These are phyloP conservation scores for Lacanobia oleracea DNA, from an alignment of 2,888 invertebrate species.

Conservation along the genomic window DNA sequence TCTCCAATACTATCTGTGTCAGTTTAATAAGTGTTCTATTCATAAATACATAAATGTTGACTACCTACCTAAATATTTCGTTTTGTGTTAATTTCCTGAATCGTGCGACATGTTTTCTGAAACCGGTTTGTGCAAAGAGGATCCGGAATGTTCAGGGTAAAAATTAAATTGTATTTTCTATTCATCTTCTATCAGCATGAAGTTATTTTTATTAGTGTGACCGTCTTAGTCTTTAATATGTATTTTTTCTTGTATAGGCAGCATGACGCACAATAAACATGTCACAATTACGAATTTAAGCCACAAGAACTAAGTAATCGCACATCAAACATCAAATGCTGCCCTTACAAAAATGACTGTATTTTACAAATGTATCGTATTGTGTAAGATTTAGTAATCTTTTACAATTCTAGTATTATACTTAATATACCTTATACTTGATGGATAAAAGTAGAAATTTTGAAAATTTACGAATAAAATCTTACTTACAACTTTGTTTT, in stretches of 20 bases:
- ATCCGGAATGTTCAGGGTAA: slow-evolving; percentile 48
- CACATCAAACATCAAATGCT: slow-evolving; percentile 18
- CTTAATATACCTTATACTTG: slow-evolving; percentile 47
- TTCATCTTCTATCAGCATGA: slow-evolving; percentile 24
- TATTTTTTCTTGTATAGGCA: slow-evolving; percentile 28
- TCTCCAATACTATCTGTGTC: slow-evolving; percentile 10
- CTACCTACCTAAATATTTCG: neutral
- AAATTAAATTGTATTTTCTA: slow-evolving; percentile 37
- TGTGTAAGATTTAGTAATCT: slow-evolving; percentile 18
- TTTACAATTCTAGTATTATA: slow-evolving; percentile 48
- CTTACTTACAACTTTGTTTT: slow-evolving; percentile 4
- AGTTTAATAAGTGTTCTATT: neutral
- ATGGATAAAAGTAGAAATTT: slow-evolving; percentile 20
- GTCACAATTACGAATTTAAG: neutral
- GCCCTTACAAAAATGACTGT: slow-evolving; percentile 27
- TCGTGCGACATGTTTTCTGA: slow-evolving; percentile 9
- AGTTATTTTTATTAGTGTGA: slow-evolving; percentile 29
- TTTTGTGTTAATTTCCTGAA: slow-evolving; percentile 5
- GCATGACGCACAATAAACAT: slow-evolving; percentile 13
- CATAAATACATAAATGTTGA: neutral
- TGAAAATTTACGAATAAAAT: slow-evolving; percentile 23
- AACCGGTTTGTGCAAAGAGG: slow-evolving; percentile 46
- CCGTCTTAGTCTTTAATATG: slow-evolving; percentile 28
- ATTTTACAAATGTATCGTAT: slow-evolving; percentile 28
- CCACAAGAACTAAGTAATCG: slow-evolving; percentile 1